A percentile compares a stretch with the other conserved stretches of the same genome.
These are phyloP conservation scores for Drosophila fuyamai DNA, from an alignment of 1,140 invertebrate genomes.

Conservation along the genomic window DNA sequence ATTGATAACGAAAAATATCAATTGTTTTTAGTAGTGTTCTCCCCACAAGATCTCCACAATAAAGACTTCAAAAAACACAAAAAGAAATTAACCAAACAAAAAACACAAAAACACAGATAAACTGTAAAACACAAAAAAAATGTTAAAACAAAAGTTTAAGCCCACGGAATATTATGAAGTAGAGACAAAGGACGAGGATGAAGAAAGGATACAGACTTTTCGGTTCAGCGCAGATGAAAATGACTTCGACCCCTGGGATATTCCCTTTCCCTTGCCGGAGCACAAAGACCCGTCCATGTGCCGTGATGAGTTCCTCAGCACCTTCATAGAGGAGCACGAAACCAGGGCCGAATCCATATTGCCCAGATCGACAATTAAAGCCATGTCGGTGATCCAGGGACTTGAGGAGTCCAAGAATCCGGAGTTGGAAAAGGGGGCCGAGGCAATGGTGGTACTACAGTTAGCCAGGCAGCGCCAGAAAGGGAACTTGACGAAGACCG, in stretches of 20 bases:
- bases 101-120: not conserved
- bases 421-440: not conserved
- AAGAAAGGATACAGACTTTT: too few species aligned
- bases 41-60: not conserved
- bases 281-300: slow-evolving; percentile 35
- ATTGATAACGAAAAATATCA: too few species aligned
- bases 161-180: not conserved
- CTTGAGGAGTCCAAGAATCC: too few species aligned
- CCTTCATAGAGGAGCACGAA: not conserved
- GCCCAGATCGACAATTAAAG: not conserved
- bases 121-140: not conserved
- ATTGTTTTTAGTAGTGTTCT: not conserved
- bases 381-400: not conserved
- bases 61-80: slow-evolving; percentile 1
- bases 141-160: not conserved
- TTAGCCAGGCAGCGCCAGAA: not conserved
- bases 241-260: not conserved
- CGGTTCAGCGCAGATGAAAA: not conserved
- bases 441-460: slow-evolving; percentile 20
- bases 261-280: slow-evolving; percentile 42
- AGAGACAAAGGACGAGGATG: too few species aligned
- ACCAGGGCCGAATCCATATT: not conserved
- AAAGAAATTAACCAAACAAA: not conserved
- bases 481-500: not conserved
- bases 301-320: slow-evolving; percentile 45